Evolutionary conservation across 1,140 invertebrate species (phyloP), one percentile per base, ranked within the genome.

Genomic region (Lasioglossum albipes): DNA sequence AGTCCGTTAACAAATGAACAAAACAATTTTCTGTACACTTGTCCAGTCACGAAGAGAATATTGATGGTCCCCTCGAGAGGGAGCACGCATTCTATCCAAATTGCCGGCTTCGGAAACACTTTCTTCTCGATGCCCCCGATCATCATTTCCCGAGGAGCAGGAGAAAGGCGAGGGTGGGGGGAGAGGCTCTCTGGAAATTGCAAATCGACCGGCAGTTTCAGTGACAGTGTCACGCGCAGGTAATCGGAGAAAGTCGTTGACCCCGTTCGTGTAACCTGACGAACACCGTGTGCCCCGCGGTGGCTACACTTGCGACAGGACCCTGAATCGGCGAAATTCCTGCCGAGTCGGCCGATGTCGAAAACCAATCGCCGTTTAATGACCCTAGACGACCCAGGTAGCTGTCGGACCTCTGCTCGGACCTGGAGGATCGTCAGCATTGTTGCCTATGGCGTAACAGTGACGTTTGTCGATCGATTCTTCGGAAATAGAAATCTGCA

Each of bases 181-280:
- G 12, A 45, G 9, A 27, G 13, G 31, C n/a, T 36, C 27, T 22
- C 20, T 59, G 67, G 65, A 83, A 80, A 79, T 80, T 57, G 70
- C 79, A 20, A 82, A 74, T 84, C 62, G 69, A 31, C 45, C 16
- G 59, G 77, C 36, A 20, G 75, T 72, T 22, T 75, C 69, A 73
- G 71, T 54, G 81, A 81, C 79, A 81, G 84, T 80, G 86, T 84
- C 79, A 76, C 82, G 82, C 79, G 87, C 77, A 65, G 61, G 89
- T 89, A 90, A 89, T 90, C 88, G 87, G 88, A 89, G 89, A 90
- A 90, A 91, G 90, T 90, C 90, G 86, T 91, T 89, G 89, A 91
- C 90, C 89, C 87, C 85, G 71, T 89, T 87, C 62, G 70, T 81
- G 79, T 75, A 84, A 81, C 75, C 76, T 20, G 66, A 83, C 65